Evolutionary conservation across 2,888 invertebrate genomes (phyloP).

Genomic region (Encarsia formosa): DNA sequence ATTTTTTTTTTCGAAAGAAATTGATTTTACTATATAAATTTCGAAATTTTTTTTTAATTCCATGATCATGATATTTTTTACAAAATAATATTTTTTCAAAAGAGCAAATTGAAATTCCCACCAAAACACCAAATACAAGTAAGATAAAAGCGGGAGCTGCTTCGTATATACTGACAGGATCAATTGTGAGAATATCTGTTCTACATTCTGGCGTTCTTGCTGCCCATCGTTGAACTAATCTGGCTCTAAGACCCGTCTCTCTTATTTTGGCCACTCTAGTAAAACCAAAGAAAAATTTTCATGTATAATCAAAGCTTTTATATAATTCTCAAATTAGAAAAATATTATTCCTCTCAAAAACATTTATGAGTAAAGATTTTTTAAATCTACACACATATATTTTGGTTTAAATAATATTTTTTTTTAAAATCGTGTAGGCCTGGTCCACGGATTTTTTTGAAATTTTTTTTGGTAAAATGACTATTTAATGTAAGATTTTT

Average conservation of each 20-base stretch:
- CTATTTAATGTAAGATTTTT: too few species aligned
- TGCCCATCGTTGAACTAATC: constrained; percentile 40
- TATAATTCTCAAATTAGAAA: neutral
- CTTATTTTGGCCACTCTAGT: constrained; percentile 37
- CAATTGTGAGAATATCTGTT: constrained; percentile 34
- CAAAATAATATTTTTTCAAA: constrained; percentile 22
- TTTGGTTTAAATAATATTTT: too few species aligned
- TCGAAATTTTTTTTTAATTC: constrained; percentile 11
- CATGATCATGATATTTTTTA: constrained; percentile 18
- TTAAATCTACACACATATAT: too few species aligned
- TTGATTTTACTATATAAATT: too few species aligned
- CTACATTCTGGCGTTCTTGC: constrained; percentile 41
- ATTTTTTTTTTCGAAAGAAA: too few species aligned
- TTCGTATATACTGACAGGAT: constrained; percentile 41
- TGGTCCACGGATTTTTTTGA: too few species aligned
- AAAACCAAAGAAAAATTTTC: constrained; percentile 3
- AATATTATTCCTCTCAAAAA: neutral
- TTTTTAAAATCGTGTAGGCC: too few species aligned
- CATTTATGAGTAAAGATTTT: too few species aligned
- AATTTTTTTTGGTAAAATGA: too few species aligned
- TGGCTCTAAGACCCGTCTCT: constrained; percentile 37
- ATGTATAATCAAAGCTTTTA: neutral
- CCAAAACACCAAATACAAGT: constrained; percentile 31
- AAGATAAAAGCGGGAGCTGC: constrained; percentile 39
- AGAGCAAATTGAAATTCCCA: constrained; percentile 32